Conservation (phyloP, 2,888 invertebrate genomes). For the Pheosia tremula region DNA sequence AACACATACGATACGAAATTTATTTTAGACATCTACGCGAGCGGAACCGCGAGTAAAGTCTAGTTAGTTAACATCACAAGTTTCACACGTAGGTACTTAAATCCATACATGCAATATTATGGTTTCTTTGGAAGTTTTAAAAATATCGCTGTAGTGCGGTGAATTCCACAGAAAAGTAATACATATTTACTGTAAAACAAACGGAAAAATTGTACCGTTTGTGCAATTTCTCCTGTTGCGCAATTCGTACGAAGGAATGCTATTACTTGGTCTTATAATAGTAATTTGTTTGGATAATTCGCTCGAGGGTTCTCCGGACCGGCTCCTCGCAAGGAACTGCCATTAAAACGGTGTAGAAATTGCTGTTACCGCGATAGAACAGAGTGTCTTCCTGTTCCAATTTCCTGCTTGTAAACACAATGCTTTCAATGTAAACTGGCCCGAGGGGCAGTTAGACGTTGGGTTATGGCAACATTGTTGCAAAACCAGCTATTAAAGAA, state of each 20-base stretch:
- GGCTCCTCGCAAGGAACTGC: slow-evolving; percentile 67
- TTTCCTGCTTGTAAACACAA: slow-evolving; percentile 30
- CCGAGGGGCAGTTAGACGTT: background rate
- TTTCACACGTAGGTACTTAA: too few species aligned
- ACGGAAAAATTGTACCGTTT: slow-evolving; percentile 25
- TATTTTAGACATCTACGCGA: too few species aligned
- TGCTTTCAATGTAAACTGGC: slow-evolving; percentile 26
- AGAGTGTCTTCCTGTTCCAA: slow-evolving; percentile 49
- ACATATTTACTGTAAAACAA: slow-evolving; percentile 17
- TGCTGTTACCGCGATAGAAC: slow-evolving; percentile 60
- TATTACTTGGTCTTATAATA: slow-evolving; percentile 59
- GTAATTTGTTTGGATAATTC: slow-evolving; percentile 71
- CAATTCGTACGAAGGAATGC: slow-evolving; percentile 44
- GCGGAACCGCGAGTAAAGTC: too few species aligned
- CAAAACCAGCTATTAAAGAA: background rate
- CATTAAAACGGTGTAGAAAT: slow-evolving; percentile 79
- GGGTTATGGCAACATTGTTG: slow-evolving; percentile 1
- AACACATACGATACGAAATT: too few species aligned
- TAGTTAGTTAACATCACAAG: too few species aligned
- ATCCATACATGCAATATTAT: too few species aligned
- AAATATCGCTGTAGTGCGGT: background rate
- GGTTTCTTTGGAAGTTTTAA: too few species aligned
- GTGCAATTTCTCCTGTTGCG: slow-evolving; percentile 23
- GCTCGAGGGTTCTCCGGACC: slow-evolving; percentile 56
- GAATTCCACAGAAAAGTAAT: background rate